Percentiles rank a stretch among this genome's conserved stretches.
Evolutionary conservation across 1,140 invertebrate genomes (phyloP).

Genomic region (Steinernema khuongi): DNA sequence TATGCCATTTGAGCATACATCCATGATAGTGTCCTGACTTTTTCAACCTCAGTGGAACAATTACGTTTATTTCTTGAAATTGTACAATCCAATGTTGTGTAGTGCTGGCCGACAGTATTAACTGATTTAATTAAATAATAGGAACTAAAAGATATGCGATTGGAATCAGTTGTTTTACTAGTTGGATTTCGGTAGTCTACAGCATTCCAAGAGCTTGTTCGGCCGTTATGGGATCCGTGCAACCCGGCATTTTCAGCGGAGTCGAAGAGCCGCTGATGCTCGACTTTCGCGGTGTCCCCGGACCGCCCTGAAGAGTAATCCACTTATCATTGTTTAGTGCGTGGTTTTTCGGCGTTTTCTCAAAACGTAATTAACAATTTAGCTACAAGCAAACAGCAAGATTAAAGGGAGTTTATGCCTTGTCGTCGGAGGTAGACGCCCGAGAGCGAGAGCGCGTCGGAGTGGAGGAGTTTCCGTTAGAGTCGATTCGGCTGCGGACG

Average conservation of each 20-base stretch:
- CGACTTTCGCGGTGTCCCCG: not conserved
- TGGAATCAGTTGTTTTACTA: not conserved
- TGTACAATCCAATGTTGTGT: no score
- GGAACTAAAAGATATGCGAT: not conserved
- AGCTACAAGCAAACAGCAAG: not conserved
- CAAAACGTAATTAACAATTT: not conserved
- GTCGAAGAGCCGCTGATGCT: not conserved
- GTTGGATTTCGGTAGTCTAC: not conserved
- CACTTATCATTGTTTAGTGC: not conserved
- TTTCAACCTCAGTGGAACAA: no score
- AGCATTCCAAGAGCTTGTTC: not conserved
- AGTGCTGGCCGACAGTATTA: no score
- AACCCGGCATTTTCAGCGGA: not conserved
- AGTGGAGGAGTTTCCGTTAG: not conserved
- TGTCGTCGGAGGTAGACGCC: not conserved
- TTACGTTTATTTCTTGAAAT: no score
- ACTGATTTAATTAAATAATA: not conserved
- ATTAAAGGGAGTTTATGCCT: no score
- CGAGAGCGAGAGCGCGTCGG: not conserved
- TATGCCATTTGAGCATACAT: no score
- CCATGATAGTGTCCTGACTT: no score
- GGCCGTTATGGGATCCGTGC: slow-evolving; percentile 1
- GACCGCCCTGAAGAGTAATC: not conserved
- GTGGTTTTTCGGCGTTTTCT: not conserved
- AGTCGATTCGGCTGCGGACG: slow-evolving; percentile 5